phyloP scores from a whole-genome alignment of 1,140 invertebrate genomes.

The Heliothis virescens region DNA sequence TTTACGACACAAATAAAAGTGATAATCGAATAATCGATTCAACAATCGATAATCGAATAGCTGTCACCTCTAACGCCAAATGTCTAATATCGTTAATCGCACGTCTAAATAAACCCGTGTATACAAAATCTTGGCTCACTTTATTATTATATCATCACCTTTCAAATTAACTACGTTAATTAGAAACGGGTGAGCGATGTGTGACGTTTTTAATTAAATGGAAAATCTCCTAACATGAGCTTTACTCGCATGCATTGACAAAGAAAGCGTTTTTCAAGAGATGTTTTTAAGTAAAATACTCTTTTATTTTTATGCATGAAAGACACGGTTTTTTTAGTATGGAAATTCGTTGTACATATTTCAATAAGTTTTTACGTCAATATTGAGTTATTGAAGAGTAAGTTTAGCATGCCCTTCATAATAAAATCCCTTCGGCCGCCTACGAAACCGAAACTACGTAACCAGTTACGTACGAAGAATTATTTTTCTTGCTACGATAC shows the following conservation, averaged over 20 bases:
- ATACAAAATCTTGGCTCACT: conserved; percentile 30
- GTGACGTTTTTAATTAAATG: conserved; percentile 9
- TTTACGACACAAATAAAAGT: not conserved
- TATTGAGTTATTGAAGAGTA: no score
- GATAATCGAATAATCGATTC: not conserved
- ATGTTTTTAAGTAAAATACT: not conserved
- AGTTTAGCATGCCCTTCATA: no score
- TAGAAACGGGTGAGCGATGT: not conserved
- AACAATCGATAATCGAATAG: not conserved
- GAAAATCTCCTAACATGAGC: conserved; percentile 1
- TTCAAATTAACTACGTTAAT: conserved; percentile 34
- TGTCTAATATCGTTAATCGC: conserved; percentile 1
- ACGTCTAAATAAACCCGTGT: conserved; percentile 5
- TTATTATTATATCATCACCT: conserved; percentile 33
- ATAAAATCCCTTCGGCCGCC: no score
- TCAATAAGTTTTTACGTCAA: not conserved
- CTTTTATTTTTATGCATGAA: not conserved
- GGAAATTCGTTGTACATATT: not conserved
- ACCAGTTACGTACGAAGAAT: no score
- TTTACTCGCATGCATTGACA: conserved; percentile 15
- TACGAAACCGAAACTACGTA: no score
- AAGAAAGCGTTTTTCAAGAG: not conserved
- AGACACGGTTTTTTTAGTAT: no score
- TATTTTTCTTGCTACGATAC: no score
- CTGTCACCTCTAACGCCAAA: not conserved